A percentile compares a stretch with the other conserved stretches of the same genome.
phyloP scores from a whole-genome alignment of 2,797 vertebrate species.

The Setipinna tenuifilis region DNA sequence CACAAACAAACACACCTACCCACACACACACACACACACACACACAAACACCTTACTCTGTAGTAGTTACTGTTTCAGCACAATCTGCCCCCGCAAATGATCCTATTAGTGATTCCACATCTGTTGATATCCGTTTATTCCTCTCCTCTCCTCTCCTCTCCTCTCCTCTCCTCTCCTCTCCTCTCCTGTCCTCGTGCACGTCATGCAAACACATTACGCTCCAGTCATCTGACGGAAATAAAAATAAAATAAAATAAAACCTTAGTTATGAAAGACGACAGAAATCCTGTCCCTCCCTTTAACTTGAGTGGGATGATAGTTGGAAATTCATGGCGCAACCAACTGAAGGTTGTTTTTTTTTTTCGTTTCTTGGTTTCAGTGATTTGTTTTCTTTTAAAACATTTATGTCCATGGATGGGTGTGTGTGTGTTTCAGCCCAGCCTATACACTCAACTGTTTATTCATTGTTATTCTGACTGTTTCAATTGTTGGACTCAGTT shows the following conservation, averaged over 20 bases:
- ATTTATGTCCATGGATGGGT: background rate
- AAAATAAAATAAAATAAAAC: background rate
- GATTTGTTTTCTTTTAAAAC: background rate
- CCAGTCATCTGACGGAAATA: conserved; percentile 4
- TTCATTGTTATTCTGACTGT: background rate
- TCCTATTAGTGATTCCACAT: background rate
- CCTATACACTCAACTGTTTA: background rate
- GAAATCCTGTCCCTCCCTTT: background rate
- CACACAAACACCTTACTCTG: background rate
- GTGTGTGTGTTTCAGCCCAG: background rate
- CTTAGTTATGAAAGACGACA: background rate
- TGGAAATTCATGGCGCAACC: background rate
- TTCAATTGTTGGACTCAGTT: too few relatives aligned
- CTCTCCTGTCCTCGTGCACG: background rate
- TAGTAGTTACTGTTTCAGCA: background rate
- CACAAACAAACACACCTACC: background rate
- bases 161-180: too few relatives aligned
- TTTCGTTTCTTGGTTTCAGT: too few relatives aligned
- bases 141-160: too few relatives aligned
- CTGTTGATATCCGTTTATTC: background rate
- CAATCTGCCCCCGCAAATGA: background rate
- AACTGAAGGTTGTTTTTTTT: background rate
- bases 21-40: background rate
- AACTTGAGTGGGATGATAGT: background rate
- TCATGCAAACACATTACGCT: background rate